These are phyloP conservation scores for Raja brachyura DNA, from an alignment of 2,113 vertebrate species.

Conservation along the genomic window DNA sequence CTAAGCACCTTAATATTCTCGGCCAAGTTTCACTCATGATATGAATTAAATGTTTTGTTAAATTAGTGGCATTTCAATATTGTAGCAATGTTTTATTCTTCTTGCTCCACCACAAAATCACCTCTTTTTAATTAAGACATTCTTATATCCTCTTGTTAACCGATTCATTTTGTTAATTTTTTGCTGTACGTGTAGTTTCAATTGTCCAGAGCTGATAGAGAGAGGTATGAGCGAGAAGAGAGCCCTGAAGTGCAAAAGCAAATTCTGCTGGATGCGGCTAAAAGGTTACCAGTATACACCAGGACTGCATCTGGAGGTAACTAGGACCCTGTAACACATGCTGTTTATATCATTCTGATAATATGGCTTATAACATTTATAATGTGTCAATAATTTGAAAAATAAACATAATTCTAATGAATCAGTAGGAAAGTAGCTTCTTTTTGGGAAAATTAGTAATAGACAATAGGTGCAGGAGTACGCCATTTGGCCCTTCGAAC, in stretches of 20 bases:
- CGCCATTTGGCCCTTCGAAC: no score
- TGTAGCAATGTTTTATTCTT: not conserved
- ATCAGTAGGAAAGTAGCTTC: not conserved
- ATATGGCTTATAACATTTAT: not conserved
- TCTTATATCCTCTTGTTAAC: not conserved
- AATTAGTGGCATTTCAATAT: not conserved
- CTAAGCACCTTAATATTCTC: not conserved
- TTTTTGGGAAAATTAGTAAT: not conserved
- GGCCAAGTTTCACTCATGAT: not conserved
- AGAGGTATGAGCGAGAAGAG: conserved; percentile 85
- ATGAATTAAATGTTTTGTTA: not conserved
- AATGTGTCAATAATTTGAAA: not conserved
- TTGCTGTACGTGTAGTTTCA: conserved; percentile 68
- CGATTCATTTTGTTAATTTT: not conserved
- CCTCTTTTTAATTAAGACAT: not conserved
- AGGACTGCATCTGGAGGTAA: conserved; percentile 81
- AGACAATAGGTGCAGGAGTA: no score
- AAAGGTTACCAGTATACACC: conserved; percentile 81
- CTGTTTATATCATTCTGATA: not conserved
- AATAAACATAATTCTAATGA: not conserved
- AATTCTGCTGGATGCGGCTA: conserved; percentile 79
- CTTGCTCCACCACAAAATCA: not conserved
- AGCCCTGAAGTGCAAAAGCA: conserved; percentile 86
- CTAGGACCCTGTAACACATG: not conserved
- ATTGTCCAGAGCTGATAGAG: conserved; percentile 83